Evolutionary conservation across 1,140 invertebrate genomes (phyloP).

Genomic region (Plodia interpunctella): DNA sequence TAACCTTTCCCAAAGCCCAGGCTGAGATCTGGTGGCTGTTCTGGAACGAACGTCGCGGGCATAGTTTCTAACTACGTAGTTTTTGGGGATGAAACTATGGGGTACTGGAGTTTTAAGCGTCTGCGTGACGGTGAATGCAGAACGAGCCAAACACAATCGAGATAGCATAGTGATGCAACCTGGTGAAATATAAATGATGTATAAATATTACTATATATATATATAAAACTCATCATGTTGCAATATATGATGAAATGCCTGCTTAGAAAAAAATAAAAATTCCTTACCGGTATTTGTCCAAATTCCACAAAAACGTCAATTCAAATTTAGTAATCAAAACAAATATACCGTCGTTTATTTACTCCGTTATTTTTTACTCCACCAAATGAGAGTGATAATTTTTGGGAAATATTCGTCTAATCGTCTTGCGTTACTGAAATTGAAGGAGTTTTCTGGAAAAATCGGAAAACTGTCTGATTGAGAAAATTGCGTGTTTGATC

Average conservation of each 20-base stretch:
- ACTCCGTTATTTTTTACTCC: too few relatives aligned
- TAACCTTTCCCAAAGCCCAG: conserved; percentile 62
- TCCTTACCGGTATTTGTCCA: too few relatives aligned
- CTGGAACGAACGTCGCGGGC: conserved; percentile 61
- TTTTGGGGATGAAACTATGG: conserved; percentile 58
- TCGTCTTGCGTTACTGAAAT: too few relatives aligned
- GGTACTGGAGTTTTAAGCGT: conserved; percentile 55
- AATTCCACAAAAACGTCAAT: too few relatives aligned
- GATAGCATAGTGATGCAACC: conserved; percentile 64
- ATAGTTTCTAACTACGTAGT: conserved; percentile 66
- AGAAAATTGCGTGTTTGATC: too few relatives aligned
- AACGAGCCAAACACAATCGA: conserved; percentile 59
- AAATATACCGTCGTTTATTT: too few relatives aligned
- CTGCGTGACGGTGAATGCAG: conserved; percentile 49
- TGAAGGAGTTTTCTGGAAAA: conserved; percentile 12
- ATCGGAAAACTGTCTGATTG: too few relatives aligned
- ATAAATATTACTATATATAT: conserved; percentile 8
- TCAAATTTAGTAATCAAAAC: too few relatives aligned
- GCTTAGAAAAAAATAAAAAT: too few relatives aligned
- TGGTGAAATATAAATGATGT: conserved; percentile 10
- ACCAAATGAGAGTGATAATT: too few relatives aligned
- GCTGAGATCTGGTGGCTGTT: conserved; percentile 45
- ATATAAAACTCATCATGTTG: conserved; percentile 3
- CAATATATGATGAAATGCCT: neutral
- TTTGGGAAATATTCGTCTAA: too few relatives aligned